phyloP scores from a whole-genome alignment of 2,888 invertebrate species.

The Tachystola acroxantha region DNA sequence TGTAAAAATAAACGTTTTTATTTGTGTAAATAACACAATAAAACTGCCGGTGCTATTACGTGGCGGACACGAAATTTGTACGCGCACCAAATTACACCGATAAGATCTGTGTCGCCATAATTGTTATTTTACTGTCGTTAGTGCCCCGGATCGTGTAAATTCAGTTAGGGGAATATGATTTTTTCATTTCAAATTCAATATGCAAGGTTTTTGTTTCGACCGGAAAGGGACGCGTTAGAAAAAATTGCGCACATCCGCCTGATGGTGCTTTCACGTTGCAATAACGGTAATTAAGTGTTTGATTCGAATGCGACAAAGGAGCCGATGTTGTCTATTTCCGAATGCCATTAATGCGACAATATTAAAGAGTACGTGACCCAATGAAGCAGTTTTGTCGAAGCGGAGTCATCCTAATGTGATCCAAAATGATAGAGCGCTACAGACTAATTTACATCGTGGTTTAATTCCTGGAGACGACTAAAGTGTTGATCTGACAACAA shows the following conservation, averaged over 20 bases:
- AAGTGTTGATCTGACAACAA: constrained; percentile 33
- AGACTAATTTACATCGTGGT: not conserved
- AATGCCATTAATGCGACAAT: constrained; percentile 37
- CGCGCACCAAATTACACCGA: constrained; percentile 66
- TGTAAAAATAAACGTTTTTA: constrained; percentile 78
- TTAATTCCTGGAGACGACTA: not conserved
- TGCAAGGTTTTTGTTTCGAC: constrained; percentile 43
- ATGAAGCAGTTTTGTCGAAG: constrained; percentile 28
- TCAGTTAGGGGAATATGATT: constrained; percentile 68
- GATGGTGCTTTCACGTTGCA: constrained; percentile 53
- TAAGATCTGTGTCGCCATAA: constrained; percentile 70
- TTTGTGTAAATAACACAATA: constrained; percentile 79
- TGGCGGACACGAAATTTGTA: constrained; percentile 54
- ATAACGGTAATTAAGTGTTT: constrained; percentile 59
- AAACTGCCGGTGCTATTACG: constrained; percentile 63
- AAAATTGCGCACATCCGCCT: constrained; percentile 69
- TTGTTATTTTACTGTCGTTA: constrained; percentile 74
- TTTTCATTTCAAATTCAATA: constrained; percentile 61
- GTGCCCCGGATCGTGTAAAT: constrained; percentile 68
- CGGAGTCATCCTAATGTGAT: not conserved
- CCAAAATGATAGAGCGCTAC: not conserved
- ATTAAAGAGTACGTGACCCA: constrained; percentile 31
- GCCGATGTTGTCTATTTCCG: constrained; percentile 21
- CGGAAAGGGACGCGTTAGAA: constrained; percentile 70
- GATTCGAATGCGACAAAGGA: constrained; percentile 37